Percentiles rank a stretch among this genome's conserved stretches.
Evolutionary conservation across 1,140 invertebrate species (phyloP).

Genomic region (Parapsyche elsis): DNA sequence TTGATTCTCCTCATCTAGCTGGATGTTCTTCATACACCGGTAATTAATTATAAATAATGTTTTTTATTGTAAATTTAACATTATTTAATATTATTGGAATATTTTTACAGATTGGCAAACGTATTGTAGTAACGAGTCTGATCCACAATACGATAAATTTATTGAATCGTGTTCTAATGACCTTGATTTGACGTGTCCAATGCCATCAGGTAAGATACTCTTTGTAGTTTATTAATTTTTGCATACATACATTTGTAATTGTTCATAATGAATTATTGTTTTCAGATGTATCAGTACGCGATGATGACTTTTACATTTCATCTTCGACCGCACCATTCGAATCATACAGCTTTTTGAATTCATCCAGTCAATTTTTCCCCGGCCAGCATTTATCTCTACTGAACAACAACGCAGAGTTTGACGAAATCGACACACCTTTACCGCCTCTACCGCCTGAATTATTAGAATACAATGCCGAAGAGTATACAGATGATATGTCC

Average conservation of each 20-base stretch:
- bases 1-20: slow-evolving; percentile 60
- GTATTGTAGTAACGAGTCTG: slow-evolving; percentile 19
- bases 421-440: slow-evolving; percentile 55
- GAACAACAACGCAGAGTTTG: slow-evolving; percentile 54
- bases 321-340: slow-evolving; percentile 78
- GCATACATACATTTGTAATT: not conserved
- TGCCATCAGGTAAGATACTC: slow-evolving; percentile 8
- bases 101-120: slow-evolving; percentile 36
- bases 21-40: slow-evolving; percentile 65
- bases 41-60: slow-evolving; percentile 44
- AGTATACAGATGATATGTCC: slow-evolving; percentile 56
- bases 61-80: not conserved
- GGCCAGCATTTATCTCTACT: slow-evolving; percentile 65
- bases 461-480: slow-evolving; percentile 56
- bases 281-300: slow-evolving; percentile 59
- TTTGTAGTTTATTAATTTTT: not conserved
- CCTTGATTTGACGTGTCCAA: not conserved
- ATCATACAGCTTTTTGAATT: slow-evolving; percentile 69
- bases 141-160: slow-evolving; percentile 38
- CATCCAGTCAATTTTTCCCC: slow-evolving; percentile 79
- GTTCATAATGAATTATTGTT: slow-evolving; percentile 7
- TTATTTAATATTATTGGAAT: not conserved
- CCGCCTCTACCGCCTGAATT: slow-evolving; percentile 49
- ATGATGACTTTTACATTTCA: slow-evolving; percentile 78
- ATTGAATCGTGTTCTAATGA: slow-evolving; percentile 5